Conservation (phyloP, 1,140 invertebrate genomes). For the Pseudomyrmex cubaensis region DNA sequence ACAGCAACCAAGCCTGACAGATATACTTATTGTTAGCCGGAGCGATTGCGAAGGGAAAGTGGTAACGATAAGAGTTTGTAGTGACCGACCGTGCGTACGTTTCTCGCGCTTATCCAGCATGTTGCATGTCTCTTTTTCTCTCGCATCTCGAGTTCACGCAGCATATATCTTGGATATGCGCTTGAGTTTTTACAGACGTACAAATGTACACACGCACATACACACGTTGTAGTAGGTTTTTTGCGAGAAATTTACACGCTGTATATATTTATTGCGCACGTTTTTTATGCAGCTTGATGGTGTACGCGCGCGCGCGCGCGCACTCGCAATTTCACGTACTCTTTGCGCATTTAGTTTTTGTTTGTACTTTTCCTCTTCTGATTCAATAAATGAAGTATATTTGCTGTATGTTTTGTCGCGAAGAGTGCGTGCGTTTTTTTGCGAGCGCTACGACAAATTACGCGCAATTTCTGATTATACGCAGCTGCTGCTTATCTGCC, state of each 20-base stretch:
- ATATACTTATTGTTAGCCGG: too few relatives aligned
- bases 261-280: constrained; percentile 29
- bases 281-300: constrained; percentile 33
- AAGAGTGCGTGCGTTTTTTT: background rate
- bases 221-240: background rate
- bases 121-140: constrained; percentile 74
- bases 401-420: background rate
- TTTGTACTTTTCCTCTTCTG: background rate
- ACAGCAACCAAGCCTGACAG: constrained; percentile 4
- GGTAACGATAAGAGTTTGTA: constrained; percentile 65
- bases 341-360: background rate
- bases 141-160: constrained; percentile 58
- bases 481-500: constrained; percentile 30
- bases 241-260: constrained; percentile 19
- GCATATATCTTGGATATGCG: constrained; percentile 11
- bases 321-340: constrained; percentile 27
- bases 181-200: background rate
- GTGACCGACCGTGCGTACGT: constrained; percentile 73
- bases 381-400: background rate
- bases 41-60: constrained; percentile 57
- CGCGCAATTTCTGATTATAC: constrained; percentile 8
- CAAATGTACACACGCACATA: background rate
- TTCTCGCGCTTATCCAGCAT: constrained; percentile 74
- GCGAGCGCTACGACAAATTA: constrained; percentile 18
- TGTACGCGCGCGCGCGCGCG: constrained; percentile 42